Conservation (phyloP, 92 coral and sea anemone species). For the Umimayanthus kanabou region DNA sequence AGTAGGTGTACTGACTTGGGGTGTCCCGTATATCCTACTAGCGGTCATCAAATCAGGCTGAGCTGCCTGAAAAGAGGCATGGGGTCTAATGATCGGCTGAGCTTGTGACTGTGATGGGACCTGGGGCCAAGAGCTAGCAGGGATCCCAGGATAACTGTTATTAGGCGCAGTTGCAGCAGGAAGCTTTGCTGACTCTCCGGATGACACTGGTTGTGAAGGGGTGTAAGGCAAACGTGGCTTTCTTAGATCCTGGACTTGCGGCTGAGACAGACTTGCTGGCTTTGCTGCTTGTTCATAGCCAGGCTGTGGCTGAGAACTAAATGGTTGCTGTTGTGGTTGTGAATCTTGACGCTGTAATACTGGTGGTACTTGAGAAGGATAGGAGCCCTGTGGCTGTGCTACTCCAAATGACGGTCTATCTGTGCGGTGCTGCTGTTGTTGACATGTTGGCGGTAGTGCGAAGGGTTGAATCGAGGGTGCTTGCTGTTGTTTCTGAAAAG, state of each 20-base stretch:
- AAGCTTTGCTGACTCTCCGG: neutral
- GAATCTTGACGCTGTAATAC: constrained; percentile 23
- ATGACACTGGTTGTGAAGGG: neutral
- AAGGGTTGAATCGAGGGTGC: neutral
- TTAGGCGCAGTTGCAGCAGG: constrained; percentile 14
- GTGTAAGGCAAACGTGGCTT: neutral
- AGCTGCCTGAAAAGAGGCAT: neutral
- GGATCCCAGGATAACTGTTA: constrained; percentile 4
- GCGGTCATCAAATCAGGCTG: constrained; percentile 5
- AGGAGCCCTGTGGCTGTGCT: constrained; percentile 11
- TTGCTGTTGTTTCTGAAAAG: constrained; percentile 2
- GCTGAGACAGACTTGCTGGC: neutral
- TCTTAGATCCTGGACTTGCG: constrained; percentile 3
- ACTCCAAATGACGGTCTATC: neutral
- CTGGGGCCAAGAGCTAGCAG: neutral
- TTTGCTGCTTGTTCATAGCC: constrained; percentile 22
- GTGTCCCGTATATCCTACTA: constrained; percentile 13
- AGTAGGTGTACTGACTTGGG: constrained; percentile 15
- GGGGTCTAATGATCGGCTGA: constrained; percentile 20
- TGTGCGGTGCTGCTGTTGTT: constrained; percentile 12
- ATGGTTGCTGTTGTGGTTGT: neutral
- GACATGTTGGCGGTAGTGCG: neutral
- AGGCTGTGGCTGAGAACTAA: constrained; percentile 5
- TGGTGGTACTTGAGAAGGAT: constrained; percentile 2
- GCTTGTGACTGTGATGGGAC: constrained; percentile 2